phyloP scores from a whole-genome alignment of 2,888 invertebrate genomes.

The Dioctria rufipes region DNA sequence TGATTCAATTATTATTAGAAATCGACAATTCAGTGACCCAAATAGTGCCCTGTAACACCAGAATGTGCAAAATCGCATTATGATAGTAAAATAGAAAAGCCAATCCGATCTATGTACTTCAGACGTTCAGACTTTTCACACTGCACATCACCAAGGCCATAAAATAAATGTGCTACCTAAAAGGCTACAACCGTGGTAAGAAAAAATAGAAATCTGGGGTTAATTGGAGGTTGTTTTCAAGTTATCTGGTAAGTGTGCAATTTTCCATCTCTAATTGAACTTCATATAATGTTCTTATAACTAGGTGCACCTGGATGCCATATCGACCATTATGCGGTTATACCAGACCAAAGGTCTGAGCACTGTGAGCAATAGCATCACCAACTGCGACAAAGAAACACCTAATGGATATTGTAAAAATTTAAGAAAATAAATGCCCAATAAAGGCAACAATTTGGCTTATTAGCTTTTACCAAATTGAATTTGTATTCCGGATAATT shows the following conservation, averaged over 20 bases:
- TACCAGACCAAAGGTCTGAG: not conserved
- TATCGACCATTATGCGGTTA: not conserved
- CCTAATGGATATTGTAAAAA: too few species aligned
- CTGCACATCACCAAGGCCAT: too few species aligned
- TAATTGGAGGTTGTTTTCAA: not conserved
- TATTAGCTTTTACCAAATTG: too few species aligned
- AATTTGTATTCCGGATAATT: too few species aligned
- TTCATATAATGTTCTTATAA: not conserved
- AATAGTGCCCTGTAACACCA: not conserved
- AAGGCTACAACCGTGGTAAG: too few species aligned
- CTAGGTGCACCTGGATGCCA: not conserved
- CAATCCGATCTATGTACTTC: too few species aligned
- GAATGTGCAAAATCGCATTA: not conserved
- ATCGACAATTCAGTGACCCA: conserved; percentile 8
- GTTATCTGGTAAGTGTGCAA: not conserved
- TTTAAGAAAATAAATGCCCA: too few species aligned
- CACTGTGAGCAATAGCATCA: not conserved
- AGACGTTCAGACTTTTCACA: too few species aligned
- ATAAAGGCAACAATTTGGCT: too few species aligned
- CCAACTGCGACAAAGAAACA: not conserved
- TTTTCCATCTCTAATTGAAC: not conserved
- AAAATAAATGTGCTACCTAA: too few species aligned
- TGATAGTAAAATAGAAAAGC: not conserved
- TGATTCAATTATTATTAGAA: not conserved
- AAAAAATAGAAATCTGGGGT: not conserved